Evolutionary conservation across 2,797 vertebrate genomes (phyloP).

Genomic region (Serranus cabrilla): DNA sequence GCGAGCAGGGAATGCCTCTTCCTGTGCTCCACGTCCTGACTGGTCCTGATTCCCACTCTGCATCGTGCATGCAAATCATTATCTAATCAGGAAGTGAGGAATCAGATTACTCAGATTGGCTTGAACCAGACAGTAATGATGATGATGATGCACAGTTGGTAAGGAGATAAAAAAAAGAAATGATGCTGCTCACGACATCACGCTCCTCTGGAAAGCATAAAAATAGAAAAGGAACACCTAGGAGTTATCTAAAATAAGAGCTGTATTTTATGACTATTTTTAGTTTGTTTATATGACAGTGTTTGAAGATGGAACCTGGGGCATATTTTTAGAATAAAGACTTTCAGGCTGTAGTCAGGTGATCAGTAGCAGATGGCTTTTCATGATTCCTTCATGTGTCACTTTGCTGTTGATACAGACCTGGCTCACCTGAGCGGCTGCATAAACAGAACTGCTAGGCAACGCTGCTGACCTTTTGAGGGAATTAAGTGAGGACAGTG

Average conservation of each 20-base stretch:
- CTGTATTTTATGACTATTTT: constrained; percentile 50
- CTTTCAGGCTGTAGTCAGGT: constrained; percentile 29
- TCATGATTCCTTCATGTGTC: constrained; percentile 52
- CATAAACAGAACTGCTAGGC: constrained; percentile 76
- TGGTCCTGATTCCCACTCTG: constrained; percentile 54
- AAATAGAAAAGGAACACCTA: constrained; percentile 25
- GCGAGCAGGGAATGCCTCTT: constrained; percentile 49
- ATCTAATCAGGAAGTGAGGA: constrained; percentile 84
- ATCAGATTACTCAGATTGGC: constrained; percentile 78
- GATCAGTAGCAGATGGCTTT: constrained; percentile 47
- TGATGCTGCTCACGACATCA: constrained; percentile 35
- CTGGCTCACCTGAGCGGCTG: constrained; percentile 51
- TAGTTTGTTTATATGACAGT: constrained; percentile 18
- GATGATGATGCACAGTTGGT: constrained; percentile 42
- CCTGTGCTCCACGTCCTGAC: constrained; percentile 37
- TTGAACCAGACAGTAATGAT: constrained; percentile 52
- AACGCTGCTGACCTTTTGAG: constrained; percentile 79
- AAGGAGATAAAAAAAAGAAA: constrained; percentile 43
- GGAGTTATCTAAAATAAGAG: constrained; percentile 28
- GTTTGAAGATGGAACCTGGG: constrained; percentile 35
- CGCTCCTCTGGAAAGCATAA: constrained; percentile 16
- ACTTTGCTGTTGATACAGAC: constrained; percentile 50
- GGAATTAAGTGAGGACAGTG: constrained; percentile 77
- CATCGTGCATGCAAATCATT: constrained; percentile 79
- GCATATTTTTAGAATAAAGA: constrained; percentile 41